phyloP scores from a whole-genome alignment of 2,113 vertebrate genomes.

The Morphnarchus princeps region DNA sequence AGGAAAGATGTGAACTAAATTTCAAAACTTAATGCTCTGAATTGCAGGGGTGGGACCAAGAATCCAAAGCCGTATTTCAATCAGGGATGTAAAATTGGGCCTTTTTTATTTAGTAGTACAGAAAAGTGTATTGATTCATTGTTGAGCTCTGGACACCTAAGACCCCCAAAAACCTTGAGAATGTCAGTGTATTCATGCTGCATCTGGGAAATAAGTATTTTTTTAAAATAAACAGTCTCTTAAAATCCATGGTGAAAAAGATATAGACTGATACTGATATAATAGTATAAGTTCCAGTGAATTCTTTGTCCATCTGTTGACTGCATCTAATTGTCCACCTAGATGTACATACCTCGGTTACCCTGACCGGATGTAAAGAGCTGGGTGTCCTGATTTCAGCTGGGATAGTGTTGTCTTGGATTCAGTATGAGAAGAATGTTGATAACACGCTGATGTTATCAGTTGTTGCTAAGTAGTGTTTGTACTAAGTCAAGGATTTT shows the following conservation, averaged over 20 bases:
- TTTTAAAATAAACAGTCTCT: fast-evolving
- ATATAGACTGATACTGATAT: neutral
- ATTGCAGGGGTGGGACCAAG: neutral
- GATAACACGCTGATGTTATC: no score
- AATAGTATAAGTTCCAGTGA: neutral
- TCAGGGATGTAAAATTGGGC: neutral
- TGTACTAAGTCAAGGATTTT: no score
- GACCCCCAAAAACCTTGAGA: neutral
- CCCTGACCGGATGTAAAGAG: fast-evolving
- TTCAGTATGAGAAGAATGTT: no score
- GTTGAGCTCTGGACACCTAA: neutral
- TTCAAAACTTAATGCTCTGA: neutral
- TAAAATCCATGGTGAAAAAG: neutral
- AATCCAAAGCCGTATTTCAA: neutral
- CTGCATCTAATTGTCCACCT: neutral
- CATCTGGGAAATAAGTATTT: neutral
- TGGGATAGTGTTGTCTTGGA: no score
- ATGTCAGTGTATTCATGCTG: neutral
- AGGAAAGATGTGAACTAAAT: neutral
- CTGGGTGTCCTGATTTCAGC: neutral
- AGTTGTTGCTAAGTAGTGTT: no score
- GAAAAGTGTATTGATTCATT: neutral
- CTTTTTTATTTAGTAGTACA: neutral
- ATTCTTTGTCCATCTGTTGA: neutral
- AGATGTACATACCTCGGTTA: neutral